A percentile compares a stretch with the other conserved stretches of the same genome.
phyloP scores from a whole-genome alignment of 2,113 vertebrate genomes.

The Neopipo cinnamomea region DNA sequence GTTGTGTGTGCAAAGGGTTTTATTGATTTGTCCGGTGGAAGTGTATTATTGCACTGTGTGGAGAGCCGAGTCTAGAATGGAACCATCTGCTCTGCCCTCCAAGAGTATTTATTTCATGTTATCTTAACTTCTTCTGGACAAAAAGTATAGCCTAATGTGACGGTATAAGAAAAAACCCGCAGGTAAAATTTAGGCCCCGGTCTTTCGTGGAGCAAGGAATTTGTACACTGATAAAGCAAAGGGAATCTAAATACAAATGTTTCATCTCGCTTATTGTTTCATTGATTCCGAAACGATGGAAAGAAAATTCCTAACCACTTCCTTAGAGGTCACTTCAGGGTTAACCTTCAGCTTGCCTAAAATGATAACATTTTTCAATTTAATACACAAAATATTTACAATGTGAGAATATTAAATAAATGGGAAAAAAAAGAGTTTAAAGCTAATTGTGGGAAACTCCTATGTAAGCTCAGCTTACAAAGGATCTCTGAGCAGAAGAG shows the following conservation, averaged over 20 bases:
- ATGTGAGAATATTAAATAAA: not conserved
- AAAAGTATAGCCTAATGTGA: not conserved
- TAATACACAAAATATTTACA: not conserved
- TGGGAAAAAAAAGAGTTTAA: not conserved
- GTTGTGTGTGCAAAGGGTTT: not conserved
- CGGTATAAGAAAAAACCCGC: not conserved
- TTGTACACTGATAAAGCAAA: not conserved
- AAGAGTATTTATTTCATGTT: not conserved
- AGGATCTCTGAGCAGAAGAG: not conserved
- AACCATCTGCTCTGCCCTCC: not conserved
- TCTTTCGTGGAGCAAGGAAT: not conserved
- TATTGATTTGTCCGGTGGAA: not conserved
- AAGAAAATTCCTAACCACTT: not conserved
- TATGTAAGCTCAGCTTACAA: not conserved
- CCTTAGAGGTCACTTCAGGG: not conserved
- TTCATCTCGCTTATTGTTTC: not conserved
- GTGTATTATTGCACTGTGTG: not conserved
- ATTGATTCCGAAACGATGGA: not conserved
- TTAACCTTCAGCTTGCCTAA: not conserved
- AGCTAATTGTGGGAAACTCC: not conserved
- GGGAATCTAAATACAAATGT: not conserved
- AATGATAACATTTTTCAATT: not conserved
- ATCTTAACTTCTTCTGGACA: not conserved
- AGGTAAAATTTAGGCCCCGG: not conserved
- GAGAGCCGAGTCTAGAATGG: not conserved